Base-by-base conservation (phyloP, 2,113 vertebrate genomes). In the Danio rerio region DNA sequence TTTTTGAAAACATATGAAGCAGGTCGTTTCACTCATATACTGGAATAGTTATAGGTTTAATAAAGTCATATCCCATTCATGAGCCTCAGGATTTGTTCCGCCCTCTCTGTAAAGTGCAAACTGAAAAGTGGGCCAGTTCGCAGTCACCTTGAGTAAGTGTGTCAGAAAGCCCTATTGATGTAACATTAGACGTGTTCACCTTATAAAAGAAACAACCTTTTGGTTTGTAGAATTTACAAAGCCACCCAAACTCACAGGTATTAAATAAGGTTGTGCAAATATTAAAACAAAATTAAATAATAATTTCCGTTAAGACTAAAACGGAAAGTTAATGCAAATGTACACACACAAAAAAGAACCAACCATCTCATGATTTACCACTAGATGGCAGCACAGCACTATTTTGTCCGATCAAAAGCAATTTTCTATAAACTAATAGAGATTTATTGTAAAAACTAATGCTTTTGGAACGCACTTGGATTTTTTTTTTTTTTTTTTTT, bases 71-170 rank as follows among this genome's bases (percentile, higher is more conserved):
- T 45, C 40, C 68, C 16, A 58, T 59, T 43, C 20, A 49, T 15
- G n/a, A 58, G 42, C 53, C 66, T 59, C 65, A 47, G 53, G 65
- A 58, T 49, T 45, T 45, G 10, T 79, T 55, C 55, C 56, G 50
- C 53, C 53, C 43, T 45, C 52, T 43, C 20, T 40, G 12, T n/a
- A n/a, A 55, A 73, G 5, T n/a, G 40, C 42, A 68, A 21, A 50
- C 18, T 59, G 18, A 80, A 70, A 80, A 70, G 50, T 68, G 62
- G 77, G 77, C 20, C 77, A 40, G 11, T 49, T 58, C 61, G 8
- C 45, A 66, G 77, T 79, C 16, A 79, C 77, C 11, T 79, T 79
- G 77, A 68, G 42, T 55, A 68, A 79, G 62, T 55, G 63, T 53
- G 76, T 40, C 52, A 66, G 16, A 79, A 79, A 66, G 52, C 10